Percentiles rank a stretch among this genome's conserved stretches.
These are phyloP conservation scores for Drosophila pandora DNA, from an alignment of 1,140 invertebrate species.

Conservation along the genomic window DNA sequence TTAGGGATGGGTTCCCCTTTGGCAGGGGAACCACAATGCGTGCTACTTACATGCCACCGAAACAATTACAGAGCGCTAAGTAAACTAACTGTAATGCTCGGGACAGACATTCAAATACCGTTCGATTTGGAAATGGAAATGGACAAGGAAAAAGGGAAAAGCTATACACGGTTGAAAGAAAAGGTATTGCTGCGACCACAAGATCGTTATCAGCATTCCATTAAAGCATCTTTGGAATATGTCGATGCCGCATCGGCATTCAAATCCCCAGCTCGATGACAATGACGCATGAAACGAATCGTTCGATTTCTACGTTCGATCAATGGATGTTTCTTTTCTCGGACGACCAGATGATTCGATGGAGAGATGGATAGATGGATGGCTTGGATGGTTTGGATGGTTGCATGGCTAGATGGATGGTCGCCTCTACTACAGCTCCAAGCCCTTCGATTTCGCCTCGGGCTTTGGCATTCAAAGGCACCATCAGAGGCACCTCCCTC, in stretches of 20 bases:
- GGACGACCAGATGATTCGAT: constrained; percentile 18
- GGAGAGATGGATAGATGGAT: constrained; percentile 18
- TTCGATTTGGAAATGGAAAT: constrained; percentile 36
- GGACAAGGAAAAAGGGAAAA: constrained; percentile 47
- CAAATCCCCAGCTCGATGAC: constrained; percentile 59
- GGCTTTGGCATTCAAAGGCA: constrained; percentile 78
- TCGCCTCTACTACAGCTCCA: constrained; percentile 18
- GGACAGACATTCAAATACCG: constrained; percentile 69
- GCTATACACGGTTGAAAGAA: constrained; percentile 27
- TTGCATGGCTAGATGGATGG: constrained; percentile 22
- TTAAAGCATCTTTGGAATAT: constrained; percentile 77
- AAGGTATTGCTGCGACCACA: constrained; percentile 66
- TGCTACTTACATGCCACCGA: constrained; percentile 82
- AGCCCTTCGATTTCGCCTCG: constrained; percentile 65
- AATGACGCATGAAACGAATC: constrained; percentile 77
- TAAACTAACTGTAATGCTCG: constrained; percentile 79
- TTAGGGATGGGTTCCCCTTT: constrained; percentile 39
- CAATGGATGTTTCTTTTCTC: constrained; percentile 5
- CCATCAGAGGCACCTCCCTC: neutral
- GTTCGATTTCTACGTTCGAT: constrained; percentile 19
- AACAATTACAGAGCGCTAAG: constrained; percentile 81
- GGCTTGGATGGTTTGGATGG: constrained; percentile 18
- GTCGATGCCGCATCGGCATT: constrained; percentile 29
- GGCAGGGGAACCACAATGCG: constrained; percentile 54
- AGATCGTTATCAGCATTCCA: constrained; percentile 83